Evolutionary conservation across 2,113 vertebrate genomes (phyloP), one percentile per base, ranked within the genome.

Genomic region (Gymnocephalus cernua): DNA sequence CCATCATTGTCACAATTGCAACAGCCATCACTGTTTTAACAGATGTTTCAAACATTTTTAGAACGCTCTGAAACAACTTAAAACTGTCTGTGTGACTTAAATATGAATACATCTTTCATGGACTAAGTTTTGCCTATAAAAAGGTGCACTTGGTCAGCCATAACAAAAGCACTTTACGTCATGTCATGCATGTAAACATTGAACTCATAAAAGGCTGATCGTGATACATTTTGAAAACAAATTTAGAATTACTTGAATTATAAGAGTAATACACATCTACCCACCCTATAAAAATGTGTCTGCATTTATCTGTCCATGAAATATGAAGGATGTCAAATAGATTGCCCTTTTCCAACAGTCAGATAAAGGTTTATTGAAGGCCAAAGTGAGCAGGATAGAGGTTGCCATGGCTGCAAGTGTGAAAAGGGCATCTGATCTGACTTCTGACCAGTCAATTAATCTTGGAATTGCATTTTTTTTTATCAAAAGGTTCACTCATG

Each of bases 381-480:
- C 85, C 79, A 74, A 61, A 68, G 81, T 72, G 80, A 85, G 86
- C 47, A 56, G 76, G 69, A 77, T 71, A 87, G 78, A 87, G 68
- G 90, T 92, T 93, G 79, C 90, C 84, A 92, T 92, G 79, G 89
- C 89, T 91, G 92, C 92, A 82, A 45, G 86, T 86, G 88, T 89
- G 88, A 91, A 94, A 95, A 95, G 94, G 93, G 92, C 93, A 93
- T 93, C 89, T 81, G 88, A 91, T 92, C 57, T 70, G 78, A 92
- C 93, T 89, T 89, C 79, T 82, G 88, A 93, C 86, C 92, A 93
- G 91, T 93, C 89, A 95, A 93, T 93, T 91, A 93, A 93, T 92
- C 89, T 82, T 75, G 67, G 78, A 85, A 87, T 88, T 86, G 64
- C 59, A 76, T 64, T 87, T 88, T 78, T 84, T 64, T 75, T 81